phyloP scores from a whole-genome alignment of 2,113 vertebrate species.

The Silurus glanis region DNA sequence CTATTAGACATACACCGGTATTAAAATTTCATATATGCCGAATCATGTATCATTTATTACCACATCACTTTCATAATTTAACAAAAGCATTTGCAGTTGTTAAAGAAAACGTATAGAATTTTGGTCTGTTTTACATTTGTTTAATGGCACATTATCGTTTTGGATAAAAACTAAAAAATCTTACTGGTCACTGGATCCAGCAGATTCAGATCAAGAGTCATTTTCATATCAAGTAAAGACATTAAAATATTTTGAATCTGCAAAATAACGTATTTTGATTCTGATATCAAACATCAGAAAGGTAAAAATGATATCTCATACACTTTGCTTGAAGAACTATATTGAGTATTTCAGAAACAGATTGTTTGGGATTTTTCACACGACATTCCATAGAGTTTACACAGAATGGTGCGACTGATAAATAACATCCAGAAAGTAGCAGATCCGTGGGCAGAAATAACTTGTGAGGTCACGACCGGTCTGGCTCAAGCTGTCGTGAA shows the following conservation, averaged over 20 bases:
- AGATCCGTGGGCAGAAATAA: neutral
- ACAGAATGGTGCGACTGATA: neutral
- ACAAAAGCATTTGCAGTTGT: neutral
- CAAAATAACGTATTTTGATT: too few species aligned
- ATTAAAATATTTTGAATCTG: too few species aligned
- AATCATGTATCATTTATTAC: neutral
- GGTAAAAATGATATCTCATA: neutral
- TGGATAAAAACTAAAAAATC: too few species aligned
- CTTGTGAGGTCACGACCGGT: neutral
- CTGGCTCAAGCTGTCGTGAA: neutral
- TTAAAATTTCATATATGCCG: neutral
- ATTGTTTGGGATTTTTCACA: neutral
- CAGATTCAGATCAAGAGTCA: too few species aligned
- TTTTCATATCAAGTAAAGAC: too few species aligned
- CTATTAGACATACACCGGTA: neutral
- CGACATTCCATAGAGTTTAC: neutral
- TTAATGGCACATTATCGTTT: too few species aligned
- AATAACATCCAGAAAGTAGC: neutral
- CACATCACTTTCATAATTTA: neutral
- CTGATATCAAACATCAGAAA: neutral
- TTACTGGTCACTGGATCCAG: too few species aligned
- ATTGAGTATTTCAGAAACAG: neutral
- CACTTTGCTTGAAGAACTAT: neutral
- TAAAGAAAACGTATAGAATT: neutral
- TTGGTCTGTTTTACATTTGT: neutral